Evolutionary conservation across 2,113 vertebrate genomes (phyloP), one percentile per base, ranked within the genome.

Genomic region (Pholis gunnellus): DNA sequence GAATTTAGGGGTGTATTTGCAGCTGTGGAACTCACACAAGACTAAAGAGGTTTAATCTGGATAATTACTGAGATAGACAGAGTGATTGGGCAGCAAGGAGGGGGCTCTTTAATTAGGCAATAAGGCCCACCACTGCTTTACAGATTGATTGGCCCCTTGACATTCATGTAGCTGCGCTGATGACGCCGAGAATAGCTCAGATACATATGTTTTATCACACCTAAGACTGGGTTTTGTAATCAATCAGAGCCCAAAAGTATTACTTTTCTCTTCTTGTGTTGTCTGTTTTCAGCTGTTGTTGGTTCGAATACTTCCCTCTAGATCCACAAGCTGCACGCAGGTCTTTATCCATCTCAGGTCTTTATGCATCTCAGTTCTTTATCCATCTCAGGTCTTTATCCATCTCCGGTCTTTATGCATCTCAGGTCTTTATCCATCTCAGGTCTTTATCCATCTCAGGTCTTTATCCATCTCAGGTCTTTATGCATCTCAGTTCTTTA

Each of bases 121-220:
- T 34, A 15, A 22, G 31, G 38, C 50, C 71, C 20, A 56, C 61
- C 8, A 18, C 42, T 66, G 78, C 65, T 75, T 75, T 60, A 18
- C 50, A 79, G 69, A 66, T 56, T 90, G 85, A 89, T 85, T 87
- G 88, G 68, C 61, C 75, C 63, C 78, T 79, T 88, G 89, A 82
- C 77, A 84, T 89, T 89, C 69, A 70, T 54, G 52, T 31, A 48
- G 60, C 78, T 81, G 46, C n/a, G 36, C 42, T 60, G 72, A 88
- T 83, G 81, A 81, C 72, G 71, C 78, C 13, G 40, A 77, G 27
- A 20, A 72, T 44, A 72, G 68, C 57, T 89, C 63, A 75, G 54
- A 25, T 72, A 29, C 78, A 85, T 56, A 54, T 50, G 15, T 69
- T 29, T 42, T 42, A 61, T 63, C 3, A 1, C 54, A 3, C 71